Evolutionary conservation across 2,797 vertebrate species (phyloP).

Genomic region (Nannoperca obscura): DNA sequence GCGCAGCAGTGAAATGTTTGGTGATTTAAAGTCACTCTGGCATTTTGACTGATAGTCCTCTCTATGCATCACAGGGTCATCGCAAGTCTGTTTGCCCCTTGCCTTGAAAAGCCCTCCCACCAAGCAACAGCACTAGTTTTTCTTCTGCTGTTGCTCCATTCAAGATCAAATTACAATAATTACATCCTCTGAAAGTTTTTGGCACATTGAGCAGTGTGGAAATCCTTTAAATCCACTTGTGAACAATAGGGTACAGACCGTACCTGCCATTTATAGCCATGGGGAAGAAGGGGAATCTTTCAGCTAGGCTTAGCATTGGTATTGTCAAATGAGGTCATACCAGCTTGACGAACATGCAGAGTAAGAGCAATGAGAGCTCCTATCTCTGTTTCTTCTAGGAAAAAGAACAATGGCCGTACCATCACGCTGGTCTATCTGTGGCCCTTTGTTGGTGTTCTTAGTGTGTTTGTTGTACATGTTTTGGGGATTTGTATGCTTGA

Average conservation of each 20-base stretch:
- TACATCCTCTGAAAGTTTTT: conserved; percentile 53
- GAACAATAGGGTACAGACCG: conserved; percentile 43
- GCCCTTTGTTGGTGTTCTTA: conserved; percentile 25
- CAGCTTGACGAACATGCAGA: conserved; percentile 20
- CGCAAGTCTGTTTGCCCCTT: conserved; percentile 52
- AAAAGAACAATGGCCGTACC: conserved; percentile 29
- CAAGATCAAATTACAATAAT: conserved; percentile 69
- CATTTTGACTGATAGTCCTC: conserved; percentile 62
- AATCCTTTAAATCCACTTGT: conserved; percentile 49
- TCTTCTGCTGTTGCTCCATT: conserved; percentile 54
- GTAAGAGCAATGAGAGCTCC: conserved; percentile 10
- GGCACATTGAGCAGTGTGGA: conserved; percentile 36
- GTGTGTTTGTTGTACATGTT: conserved; percentile 28
- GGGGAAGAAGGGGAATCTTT: conserved; percentile 6
- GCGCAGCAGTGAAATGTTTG: conserved; percentile 50
- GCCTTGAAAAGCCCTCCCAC: conserved; percentile 58
- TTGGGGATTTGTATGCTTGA: conserved; percentile 18
- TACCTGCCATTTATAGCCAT: conserved; percentile 40
- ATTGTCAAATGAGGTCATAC: conserved; percentile 19
- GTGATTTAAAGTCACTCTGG: conserved; percentile 61
- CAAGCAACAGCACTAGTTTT: conserved; percentile 40
- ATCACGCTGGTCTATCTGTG: neutral
- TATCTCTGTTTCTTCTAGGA: conserved; percentile 19
- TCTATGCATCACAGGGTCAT: conserved; percentile 54
- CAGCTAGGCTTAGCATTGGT: neutral